Base-by-base conservation (phyloP, 2,888 invertebrate species). In the Neoscelio sp. region DNA sequence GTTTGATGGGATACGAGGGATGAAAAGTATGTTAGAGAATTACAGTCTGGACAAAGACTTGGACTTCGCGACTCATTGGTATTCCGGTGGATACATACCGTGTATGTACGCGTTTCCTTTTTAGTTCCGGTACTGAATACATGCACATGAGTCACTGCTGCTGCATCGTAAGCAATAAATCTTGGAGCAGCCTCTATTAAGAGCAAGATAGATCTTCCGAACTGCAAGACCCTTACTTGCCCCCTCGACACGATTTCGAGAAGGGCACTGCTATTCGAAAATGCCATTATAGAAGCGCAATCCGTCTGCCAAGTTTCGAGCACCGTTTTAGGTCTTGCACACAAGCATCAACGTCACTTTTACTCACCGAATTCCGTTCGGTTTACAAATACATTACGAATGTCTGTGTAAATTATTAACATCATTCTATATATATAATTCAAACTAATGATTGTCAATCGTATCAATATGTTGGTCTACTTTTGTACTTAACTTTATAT, bases 111-210 rank as follows among this genome's bases (percentile, higher is more conserved):
- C 40, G 50, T 62, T 62, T 60, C 50, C 50, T 60, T 60, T 67
- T 54, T 42, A 48, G 70, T 50, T 50, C 40, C 48, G 50, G 48
- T 58, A 40, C 35, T 50, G 58, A 60, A 46, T 30, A 10, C 46
- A 33, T 30, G 30, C 26, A 23, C 44, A 40, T 35, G 60, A 78
- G 70, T 50, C 38, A 50, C 68, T 52, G 40, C 48, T 76, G 70
- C 75, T 82, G 78, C 83, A 83, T 82, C 78, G 81, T 70, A 78
- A 84, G 73, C 84, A 77, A 84, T 83, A 83, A 82, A 83, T 84
- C 82, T 68, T 60, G 71, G 58, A 78, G 77, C 77, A 81, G 80
- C 80, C 80, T 82, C 82, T 77, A 81, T 82, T 82, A 80, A 74
- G 60, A 64, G 48, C 64, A 56, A 56, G 68, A 68, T 56, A 46